Base-by-base conservation (phyloP, 2,888 invertebrate species). In the Sympetrum striolatum region DNA sequence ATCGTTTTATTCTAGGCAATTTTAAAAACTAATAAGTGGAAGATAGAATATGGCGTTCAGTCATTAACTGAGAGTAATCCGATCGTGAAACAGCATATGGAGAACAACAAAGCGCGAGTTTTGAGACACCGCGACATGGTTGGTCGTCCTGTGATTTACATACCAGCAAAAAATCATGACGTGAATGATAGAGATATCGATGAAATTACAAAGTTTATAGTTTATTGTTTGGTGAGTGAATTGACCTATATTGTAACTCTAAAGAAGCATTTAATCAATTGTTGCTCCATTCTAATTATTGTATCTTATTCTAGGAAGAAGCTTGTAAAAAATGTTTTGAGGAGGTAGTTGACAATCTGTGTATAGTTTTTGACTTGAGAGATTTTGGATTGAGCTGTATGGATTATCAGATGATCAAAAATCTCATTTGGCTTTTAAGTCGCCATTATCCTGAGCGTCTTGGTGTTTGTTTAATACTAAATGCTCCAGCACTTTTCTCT, bases 371-470 rank as follows among this genome's bases (percentile, higher is more conserved):
- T 94, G 97, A 97, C 93, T 93, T 97, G 92, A 95, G 96, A 92
- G 96, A 95, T 92, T 97, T 97, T 93, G 96, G 96, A 91, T 94
- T 97, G 80, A 96, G 96, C 80, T 97, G 96, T 92, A 97, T 97
- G 97, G 97, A 97, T 93, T 97, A 97, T 93, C 97, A 97, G 93
- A 95, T 97, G 91, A 95, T 97, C 22, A 97, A 97, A 93, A 97
- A 97, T 93, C 94, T 97, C 60, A 97, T 97, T 91, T 97, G 97
- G 97, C 93, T 97, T 73, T 94, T 97, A 18, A 96, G 96, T 92
- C 95, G 96, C 91, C 97, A 97, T 93, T 97, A 97, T 93, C 97
- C 97, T 0, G 97, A 97, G 93, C 94, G 97, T 53, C 95, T 97
- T 90, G 97, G 97, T 0, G 95, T 96, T 64, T 97, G 97, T 92